Evolutionary conservation across 2,888 invertebrate species (phyloP).

Genomic region (Cataglyphis livida): DNA sequence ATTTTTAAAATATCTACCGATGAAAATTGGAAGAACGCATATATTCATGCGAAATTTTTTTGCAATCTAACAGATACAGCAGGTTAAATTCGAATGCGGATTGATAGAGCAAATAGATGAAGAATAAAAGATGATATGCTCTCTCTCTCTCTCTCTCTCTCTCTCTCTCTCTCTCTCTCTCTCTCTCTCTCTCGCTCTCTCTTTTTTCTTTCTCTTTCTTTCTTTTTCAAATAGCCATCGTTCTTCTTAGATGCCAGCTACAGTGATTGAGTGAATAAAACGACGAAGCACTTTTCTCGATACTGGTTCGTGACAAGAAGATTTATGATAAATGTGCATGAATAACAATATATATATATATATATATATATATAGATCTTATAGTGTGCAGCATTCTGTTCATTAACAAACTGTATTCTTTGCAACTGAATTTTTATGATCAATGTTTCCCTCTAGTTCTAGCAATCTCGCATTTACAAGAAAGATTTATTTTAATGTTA

Average conservation of each 20-base stretch:
- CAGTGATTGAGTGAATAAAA: constrained; percentile 58
- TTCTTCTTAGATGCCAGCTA: constrained; percentile 47
- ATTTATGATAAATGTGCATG: constrained; percentile 42
- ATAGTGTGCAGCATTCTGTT: no score
- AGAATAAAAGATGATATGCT: constrained; percentile 25
- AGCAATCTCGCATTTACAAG: not conserved
- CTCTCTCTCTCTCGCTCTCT: no score
- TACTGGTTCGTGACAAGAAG: constrained; percentile 33
- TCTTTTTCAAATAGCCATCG: constrained; percentile 49
- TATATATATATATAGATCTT: not conserved
- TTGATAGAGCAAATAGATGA: constrained; percentile 27
- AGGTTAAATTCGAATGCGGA: constrained; percentile 31
- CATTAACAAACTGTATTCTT: not conserved
- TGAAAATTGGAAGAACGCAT: not conserved
- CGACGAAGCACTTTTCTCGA: constrained; percentile 46
- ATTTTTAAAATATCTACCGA: not conserved
- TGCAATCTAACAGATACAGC: not conserved
- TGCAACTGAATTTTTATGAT: not conserved
- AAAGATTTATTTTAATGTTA: not conserved
- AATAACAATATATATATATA: not conserved
- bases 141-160: not conserved
- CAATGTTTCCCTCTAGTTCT: not conserved
- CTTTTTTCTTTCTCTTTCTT: no score
- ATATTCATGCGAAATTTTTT: constrained; percentile 18
- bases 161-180: not conserved